Percentiles rank a stretch among this genome's conserved stretches.
phyloP scores from a whole-genome alignment of 1,140 invertebrate genomes.

The Drosophila santomea region DNA sequence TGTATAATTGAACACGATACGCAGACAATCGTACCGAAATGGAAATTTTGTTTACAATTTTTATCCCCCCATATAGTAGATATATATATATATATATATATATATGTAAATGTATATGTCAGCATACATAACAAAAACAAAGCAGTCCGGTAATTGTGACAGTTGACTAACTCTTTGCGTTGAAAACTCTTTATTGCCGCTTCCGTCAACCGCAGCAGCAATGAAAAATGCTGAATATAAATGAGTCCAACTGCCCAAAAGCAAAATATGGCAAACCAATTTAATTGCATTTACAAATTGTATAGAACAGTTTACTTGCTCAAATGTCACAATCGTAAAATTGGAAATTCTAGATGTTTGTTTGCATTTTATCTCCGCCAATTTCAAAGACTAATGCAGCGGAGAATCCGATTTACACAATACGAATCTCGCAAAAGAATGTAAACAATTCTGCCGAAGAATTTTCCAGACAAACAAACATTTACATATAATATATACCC shows the following conservation, averaged over 20 bases:
- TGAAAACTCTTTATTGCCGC: constrained; percentile 53
- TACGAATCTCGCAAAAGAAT: constrained; percentile 12
- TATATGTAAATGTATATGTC: constrained; percentile 10
- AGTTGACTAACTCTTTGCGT: constrained; percentile 72
- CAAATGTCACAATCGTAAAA: constrained; percentile 11
- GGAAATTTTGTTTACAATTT: constrained; percentile 76
- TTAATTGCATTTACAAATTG: constrained; percentile 71
- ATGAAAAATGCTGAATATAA: constrained; percentile 19
- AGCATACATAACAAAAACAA: constrained; percentile 36
- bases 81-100: no score
- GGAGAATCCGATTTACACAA: constrained; percentile 23
- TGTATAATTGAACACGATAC: constrained; percentile 69
- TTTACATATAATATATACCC: background rate
- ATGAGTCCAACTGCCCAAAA: constrained; percentile 35
- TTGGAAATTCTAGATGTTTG: background rate
- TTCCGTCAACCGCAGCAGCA: constrained; percentile 58
- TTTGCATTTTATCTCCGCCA: constrained; percentile 4
- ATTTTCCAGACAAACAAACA: constrained; percentile 8
- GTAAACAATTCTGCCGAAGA: constrained; percentile 12
- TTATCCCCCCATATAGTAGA: background rate
- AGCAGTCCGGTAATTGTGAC: constrained; percentile 56
- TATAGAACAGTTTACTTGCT: constrained; percentile 47
- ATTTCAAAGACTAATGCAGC: background rate
- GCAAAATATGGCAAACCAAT: constrained; percentile 28
- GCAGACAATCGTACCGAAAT: constrained; percentile 40